A percentile compares a stretch with the other conserved stretches of the same genome.
These are phyloP conservation scores for Daubentonia madagascariensis DNA, from an alignment of 2,113 vertebrate species.

Conservation along the genomic window DNA sequence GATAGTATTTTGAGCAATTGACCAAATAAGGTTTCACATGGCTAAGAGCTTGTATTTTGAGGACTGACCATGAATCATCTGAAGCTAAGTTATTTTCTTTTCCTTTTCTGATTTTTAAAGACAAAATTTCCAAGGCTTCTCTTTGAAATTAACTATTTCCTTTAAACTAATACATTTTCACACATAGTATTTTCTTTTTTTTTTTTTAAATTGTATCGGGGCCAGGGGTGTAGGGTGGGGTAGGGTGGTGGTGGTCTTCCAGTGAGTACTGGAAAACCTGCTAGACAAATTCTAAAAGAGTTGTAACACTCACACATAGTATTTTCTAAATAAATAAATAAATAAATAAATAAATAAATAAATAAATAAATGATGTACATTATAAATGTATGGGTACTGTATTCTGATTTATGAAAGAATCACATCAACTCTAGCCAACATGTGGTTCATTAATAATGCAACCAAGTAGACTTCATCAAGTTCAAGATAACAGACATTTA, in stretches of 20 bases:
- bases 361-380: no score
- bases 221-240: no score
- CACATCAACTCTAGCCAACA: slow-evolving; percentile 50
- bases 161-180: background rate
- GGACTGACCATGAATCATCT: background rate
- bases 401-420: slow-evolving; percentile 34
- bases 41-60: background rate
- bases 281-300: no score
- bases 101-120: background rate
- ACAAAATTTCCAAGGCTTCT: background rate
- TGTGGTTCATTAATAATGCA: slow-evolving; percentile 72
- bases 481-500: slow-evolving; percentile 59
- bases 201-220: no score
- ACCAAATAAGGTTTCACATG: background rate
- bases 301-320: no score
- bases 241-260: no score
- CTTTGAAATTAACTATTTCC: background rate
- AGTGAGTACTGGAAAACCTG: no score
- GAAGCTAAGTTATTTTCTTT: background rate
- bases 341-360: no score
- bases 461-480: slow-evolving; percentile 44
- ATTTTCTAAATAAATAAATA: no score
- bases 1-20: background rate
- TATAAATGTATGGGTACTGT: background rate
- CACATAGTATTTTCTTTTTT: slow-evolving; percentile 19